Conservation (phyloP, 2,888 invertebrate genomes). For the Caenorhabditis becei region DNA sequence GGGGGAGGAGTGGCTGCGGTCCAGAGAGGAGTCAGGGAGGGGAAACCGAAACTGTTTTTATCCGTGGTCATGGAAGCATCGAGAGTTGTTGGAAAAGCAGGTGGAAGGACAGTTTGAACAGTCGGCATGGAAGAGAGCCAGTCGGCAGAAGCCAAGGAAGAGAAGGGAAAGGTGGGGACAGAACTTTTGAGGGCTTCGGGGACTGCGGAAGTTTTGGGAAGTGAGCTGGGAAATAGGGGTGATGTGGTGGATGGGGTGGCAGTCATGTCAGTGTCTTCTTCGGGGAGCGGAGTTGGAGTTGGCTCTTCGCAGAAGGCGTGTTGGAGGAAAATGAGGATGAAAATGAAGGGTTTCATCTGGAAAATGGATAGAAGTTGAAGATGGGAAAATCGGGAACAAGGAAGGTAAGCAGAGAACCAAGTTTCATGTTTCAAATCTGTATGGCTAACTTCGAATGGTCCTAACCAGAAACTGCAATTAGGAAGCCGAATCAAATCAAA, state of each 20-base stretch:
- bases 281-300: slow-evolving; percentile 1
- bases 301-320: neutral
- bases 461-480: no score
- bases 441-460: no score
- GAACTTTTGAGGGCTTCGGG: slow-evolving; percentile 27
- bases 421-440: no score
- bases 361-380: no score
- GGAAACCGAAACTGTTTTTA: slow-evolving; percentile 36
- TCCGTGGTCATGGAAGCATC: slow-evolving; percentile 17
- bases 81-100: slow-evolving; percentile 34
- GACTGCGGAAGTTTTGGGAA: slow-evolving; percentile 23
- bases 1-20: slow-evolving; percentile 24
- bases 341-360: slow-evolving; percentile 32
- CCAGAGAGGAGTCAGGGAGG: slow-evolving; percentile 44
- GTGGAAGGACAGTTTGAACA: slow-evolving; percentile 36
- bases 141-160: slow-evolving; percentile 23
- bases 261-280: slow-evolving; percentile 58
- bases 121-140: slow-evolving; percentile 56
- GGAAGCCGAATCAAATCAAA: neutral
- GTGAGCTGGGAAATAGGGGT: slow-evolving; percentile 24
- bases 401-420: neutral
- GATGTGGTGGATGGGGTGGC: slow-evolving; percentile 26
- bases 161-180: slow-evolving; percentile 45
- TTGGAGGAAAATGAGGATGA: slow-evolving; percentile 11
- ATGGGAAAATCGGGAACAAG: neutral